Evolutionary conservation across 2,113 vertebrate species (phyloP).

Genomic region (Pluvianellus socialis): DNA sequence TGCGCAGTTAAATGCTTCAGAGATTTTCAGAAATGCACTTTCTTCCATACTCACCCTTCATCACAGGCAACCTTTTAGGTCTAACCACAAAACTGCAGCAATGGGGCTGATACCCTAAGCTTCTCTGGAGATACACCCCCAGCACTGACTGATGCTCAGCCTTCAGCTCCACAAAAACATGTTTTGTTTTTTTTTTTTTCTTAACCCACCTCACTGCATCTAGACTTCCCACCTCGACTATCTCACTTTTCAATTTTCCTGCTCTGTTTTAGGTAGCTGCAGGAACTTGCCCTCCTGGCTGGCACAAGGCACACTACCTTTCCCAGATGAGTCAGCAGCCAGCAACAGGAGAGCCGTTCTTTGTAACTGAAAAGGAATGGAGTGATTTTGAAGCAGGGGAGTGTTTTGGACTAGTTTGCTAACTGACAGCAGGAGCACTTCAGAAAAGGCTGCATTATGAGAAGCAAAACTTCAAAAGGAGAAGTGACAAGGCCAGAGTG

Average conservation of each 20-base stretch:
- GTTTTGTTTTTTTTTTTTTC: neutral
- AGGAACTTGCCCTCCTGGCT: neutral
- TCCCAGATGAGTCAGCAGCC: neutral
- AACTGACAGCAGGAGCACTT: constrained; percentile 4
- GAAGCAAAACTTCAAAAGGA: constrained; percentile 59
- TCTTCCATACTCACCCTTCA: neutral
- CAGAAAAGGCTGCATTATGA: constrained; percentile 52
- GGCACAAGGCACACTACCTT: neutral
- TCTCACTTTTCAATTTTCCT: neutral
- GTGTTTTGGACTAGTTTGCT: constrained; percentile 19
- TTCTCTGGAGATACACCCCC: neutral
- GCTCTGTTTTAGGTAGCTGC: neutral
- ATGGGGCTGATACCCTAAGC: neutral
- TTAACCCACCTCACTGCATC: neutral
- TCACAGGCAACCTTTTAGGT: neutral
- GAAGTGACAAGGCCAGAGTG: constrained; percentile 56
- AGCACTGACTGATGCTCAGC: neutral
- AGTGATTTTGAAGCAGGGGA: neutral
- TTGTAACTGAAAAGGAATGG: neutral
- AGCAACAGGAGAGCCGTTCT: neutral
- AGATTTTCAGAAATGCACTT: neutral
- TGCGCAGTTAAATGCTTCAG: neutral
- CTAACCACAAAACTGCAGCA: accelerated
- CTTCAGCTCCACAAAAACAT: neutral
- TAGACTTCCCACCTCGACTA: neutral